A percentile compares a stretch with the other conserved stretches of the same genome.
Conservation (phyloP, 2,888 invertebrate species). For the Smittia sp. region DNA sequence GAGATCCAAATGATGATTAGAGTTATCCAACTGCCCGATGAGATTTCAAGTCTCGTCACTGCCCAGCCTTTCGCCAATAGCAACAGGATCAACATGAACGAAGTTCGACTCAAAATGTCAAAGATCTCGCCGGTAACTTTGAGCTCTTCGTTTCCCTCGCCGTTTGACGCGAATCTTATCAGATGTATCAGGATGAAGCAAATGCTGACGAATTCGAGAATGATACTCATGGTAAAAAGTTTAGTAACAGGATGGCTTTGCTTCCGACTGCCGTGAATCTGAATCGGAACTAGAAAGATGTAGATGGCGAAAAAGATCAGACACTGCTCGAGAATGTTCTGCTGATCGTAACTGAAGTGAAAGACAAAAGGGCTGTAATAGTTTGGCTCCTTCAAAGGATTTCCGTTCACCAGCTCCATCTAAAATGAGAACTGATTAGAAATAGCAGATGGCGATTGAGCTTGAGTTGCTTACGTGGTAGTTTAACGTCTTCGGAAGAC, state of each 20-base stretch:
- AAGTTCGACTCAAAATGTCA: constrained; percentile 88
- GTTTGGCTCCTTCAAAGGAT: constrained; percentile 82
- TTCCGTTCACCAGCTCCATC: constrained; percentile 89
- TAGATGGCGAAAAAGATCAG: constrained; percentile 84
- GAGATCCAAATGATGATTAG: constrained; percentile 75
- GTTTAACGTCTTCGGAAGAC: constrained; percentile 44
- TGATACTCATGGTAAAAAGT: constrained; percentile 81
- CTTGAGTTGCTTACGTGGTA: too few relatives aligned
- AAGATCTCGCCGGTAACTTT: constrained; percentile 87
- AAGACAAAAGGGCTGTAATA: constrained; percentile 75
- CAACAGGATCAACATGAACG: constrained; percentile 89
- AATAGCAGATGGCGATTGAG: constrained; percentile 43
- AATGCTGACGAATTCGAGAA: constrained; percentile 81
- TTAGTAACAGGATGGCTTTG: constrained; percentile 90
- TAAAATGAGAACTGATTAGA: too few relatives aligned
- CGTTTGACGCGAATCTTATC: constrained; percentile 86
- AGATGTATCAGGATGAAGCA: constrained; percentile 85
- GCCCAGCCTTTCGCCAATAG: constrained; percentile 97
- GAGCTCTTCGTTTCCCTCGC: constrained; percentile 78
- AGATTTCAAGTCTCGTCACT: constrained; percentile 83
- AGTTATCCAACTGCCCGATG: constrained; percentile 68
- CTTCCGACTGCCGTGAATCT: constrained; percentile 83
- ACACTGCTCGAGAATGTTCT: constrained; percentile 88
- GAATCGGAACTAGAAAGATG: constrained; percentile 80
- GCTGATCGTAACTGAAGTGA: constrained; percentile 95